Evolutionary conservation across 1,140 invertebrate genomes (phyloP).

Genomic region (Habropoda laboriosa): DNA sequence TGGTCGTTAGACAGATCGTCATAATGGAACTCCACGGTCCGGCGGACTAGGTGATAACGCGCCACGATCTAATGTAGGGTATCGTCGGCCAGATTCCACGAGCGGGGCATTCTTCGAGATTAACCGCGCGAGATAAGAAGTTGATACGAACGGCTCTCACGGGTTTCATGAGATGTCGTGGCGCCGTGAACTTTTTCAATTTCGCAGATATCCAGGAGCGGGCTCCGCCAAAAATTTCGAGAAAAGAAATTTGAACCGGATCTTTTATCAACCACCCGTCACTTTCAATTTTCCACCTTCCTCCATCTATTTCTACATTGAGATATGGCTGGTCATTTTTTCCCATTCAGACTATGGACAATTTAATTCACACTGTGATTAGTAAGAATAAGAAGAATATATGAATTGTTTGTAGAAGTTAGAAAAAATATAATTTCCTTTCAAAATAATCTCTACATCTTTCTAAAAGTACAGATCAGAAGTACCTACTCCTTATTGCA

Average conservation of each 20-base stretch:
- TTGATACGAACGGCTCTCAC: constrained; percentile 47
- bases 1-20: not conserved
- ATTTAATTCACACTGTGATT: too few species aligned
- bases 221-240: constrained; percentile 9
- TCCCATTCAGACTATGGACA: too few species aligned
- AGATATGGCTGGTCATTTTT: not conserved
- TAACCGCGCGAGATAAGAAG: constrained; percentile 55
- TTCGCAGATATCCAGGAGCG: constrained; percentile 23
- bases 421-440: too few species aligned
- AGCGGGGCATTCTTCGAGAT: constrained; percentile 30
- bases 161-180: constrained; percentile 15
- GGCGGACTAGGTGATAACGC: constrained; percentile 38
- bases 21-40: not conserved
- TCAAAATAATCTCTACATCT: too few species aligned
- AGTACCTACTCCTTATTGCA: not conserved
- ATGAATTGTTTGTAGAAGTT: too few species aligned
- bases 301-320: not conserved
- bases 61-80: constrained; percentile 28
- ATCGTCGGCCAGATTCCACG: not conserved
- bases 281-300: constrained; percentile 16
- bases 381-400: too few species aligned
- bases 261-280: constrained; percentile 12
- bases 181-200: constrained; percentile 48
- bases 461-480: too few species aligned
- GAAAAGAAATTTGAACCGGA: constrained; percentile 14